Evolutionary conservation across 2,113 vertebrate genomes (phyloP), one percentile per base, ranked within the genome.

Genomic region (Phylloscopus trochiloides): DNA sequence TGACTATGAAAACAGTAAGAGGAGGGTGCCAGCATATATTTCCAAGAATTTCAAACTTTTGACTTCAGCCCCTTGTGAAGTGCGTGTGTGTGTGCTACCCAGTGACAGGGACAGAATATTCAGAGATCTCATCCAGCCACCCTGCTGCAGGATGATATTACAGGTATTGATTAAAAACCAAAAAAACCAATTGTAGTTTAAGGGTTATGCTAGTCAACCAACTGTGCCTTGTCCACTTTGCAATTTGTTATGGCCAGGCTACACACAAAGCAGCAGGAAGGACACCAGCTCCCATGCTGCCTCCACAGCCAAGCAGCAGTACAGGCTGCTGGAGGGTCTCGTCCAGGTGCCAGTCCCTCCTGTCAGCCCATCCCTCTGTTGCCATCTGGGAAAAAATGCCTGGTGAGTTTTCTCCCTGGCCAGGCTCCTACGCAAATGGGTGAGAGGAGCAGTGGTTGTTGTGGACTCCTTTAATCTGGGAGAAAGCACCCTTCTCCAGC

Each of bases 341-440:
- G 14, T 26, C 22, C 34, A 0, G 0, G 40, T 3, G 3, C 26
- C 9, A 1, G 4, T 84, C 5, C 19, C 36, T 61, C 21, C 29
- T 4, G 1, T 10, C 40, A 90, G 54, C 31, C 17, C 17, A 88
- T 10, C 26, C 9, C 28, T 58, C 32, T 32, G 29, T 45, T 38
- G 34, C 32, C 1, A 3, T 6, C 28, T 55, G 14, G 7, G 7
- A 9, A 81, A 24, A 83, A 82, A 85, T 16, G 32, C 19, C 31
- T 28, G 28, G 4, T 0, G 1, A 77, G 8, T 32, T 61, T 59
- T 26, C 4, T 9, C 36, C 17, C 28, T 9, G 16, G 10, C 4
- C 26, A 43, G 29, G 29, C 26, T 83, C 51, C 50, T 2, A 1
- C 10, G 42, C 5, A 34, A 29, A 50, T 4, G 5, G 1, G 6